Evolutionary conservation across 1,140 invertebrate genomes (phyloP).

Genomic region (Psilanteris sp.): DNA sequence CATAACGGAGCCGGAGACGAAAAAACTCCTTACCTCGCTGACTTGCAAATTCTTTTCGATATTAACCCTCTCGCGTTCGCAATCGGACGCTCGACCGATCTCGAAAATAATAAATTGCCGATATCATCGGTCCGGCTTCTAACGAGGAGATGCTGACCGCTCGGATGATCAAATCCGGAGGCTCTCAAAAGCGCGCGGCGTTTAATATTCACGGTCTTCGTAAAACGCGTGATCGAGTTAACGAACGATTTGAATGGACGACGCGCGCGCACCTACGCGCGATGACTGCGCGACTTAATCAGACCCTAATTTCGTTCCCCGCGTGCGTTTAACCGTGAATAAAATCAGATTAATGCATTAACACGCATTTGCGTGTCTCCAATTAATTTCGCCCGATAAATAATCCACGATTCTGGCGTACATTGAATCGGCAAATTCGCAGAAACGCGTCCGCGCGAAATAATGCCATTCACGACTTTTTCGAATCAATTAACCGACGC

Average conservation of each 20-base stretch:
- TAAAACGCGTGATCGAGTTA: conserved; percentile 14
- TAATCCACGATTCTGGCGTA: no score
- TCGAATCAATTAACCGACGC: no score
- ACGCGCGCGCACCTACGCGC: conserved; percentile 1
- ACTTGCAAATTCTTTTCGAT: conserved; percentile 5
- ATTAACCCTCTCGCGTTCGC: not conserved
- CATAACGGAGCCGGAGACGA: no score
- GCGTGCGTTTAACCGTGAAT: no score
- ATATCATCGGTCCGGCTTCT: conserved; percentile 2
- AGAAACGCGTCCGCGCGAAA: no score
- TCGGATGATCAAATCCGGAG: conserved; percentile 5
- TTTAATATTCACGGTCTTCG: conserved; percentile 12
- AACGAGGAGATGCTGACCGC: conserved; percentile 2
- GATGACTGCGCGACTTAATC: not conserved
- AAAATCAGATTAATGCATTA: no score
- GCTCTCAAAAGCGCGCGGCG: not conserved
- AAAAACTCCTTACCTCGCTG: not conserved
- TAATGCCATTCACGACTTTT: no score
- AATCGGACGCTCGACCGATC: conserved; percentile 7
- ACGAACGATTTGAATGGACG: conserved; percentile 2
- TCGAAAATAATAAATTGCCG: conserved; percentile 15
- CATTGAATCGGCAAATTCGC: no score
- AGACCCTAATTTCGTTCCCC: not conserved
- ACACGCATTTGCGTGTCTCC: no score
- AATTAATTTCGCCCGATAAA: no score